Evolutionary conservation across 2,888 invertebrate species (phyloP), one percentile per base, ranked within the genome.

Genomic region (Dyspetes luteomarginatus): DNA sequence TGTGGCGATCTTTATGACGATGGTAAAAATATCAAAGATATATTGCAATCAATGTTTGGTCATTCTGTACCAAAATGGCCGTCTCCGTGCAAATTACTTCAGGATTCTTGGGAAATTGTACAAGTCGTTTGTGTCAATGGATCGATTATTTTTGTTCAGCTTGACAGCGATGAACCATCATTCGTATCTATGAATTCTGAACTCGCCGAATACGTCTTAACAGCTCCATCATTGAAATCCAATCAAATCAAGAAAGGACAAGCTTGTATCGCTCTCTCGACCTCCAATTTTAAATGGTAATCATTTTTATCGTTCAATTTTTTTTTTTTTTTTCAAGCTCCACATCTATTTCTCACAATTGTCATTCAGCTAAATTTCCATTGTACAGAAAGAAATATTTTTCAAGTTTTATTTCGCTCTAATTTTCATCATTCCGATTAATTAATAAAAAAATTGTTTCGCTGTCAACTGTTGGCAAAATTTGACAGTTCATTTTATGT

Each of bases 241-340:
- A 90, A 92, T 2, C 91, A 94, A 41, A 86, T 96, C 3, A 93
- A 93, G 1, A 90, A 93, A 3, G 95, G 95, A 0, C 92, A 94
- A 4, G 95, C 96, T 0, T 96, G 96, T 87, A 95, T 96, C 84
- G 98, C 98, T 0, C 94, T 96, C 77, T 99, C 96, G 89, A 94
- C 95, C 58, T 94, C 93, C 62, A 97, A 97, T 91, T 94, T 94
- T 30, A 95, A 96, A 88, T 99, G 98, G 98, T 91, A 80, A 81
- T 75, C n/a, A n/a, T n/a, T n/a, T n/a, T n/a, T n/a, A n/a, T n/a
- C n/a, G n/a, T n/a, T n/a, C n/a, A 15, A 12, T 45, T 7, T 4
- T 12, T 4, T 45, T 45, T 45, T 45, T 45, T 45, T 45, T 77
- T 58, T 28, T 19, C 41, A 24, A 52, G 64, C 55, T 50, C 43